Base-by-base conservation (phyloP, 1,140 invertebrate species). In the Trichoplusia ni region DNA sequence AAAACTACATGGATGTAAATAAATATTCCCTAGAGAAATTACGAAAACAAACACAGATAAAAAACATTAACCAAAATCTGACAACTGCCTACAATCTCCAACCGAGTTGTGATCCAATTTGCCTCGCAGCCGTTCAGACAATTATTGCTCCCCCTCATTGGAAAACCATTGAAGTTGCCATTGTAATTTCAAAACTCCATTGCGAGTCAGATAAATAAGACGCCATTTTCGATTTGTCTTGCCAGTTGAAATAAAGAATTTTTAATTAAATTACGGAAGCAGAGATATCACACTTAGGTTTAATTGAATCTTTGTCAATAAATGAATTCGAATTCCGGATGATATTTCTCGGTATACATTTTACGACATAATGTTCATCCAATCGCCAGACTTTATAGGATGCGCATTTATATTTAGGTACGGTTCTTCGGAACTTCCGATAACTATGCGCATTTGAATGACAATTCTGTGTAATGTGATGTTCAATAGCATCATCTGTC, bases 61-160 rank as follows among this genome's bases (percentile, higher is more conserved):
- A 51, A 51, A 35, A 21, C 47, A 51, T 51, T 33, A 49, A 49
- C 27, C 18, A 14, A 23, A 51, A 21, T 35, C 47, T 21, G 31
- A 51, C 47, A 51, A 51, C 33, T 51, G 35, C 21, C 33, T 35
- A 35, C 47, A 51, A 49, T 49, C 47, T 33, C 29, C 27, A 5
- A 51, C 16, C 31, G n/a, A 51, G 18, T 23, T 51, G 31, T 13
- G 47, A 51, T 56, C 35, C 61, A 64, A 70, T 68, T 74, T 69
- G 58, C 64, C 67, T 65, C 33, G 46, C 61, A 58, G 67, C 59
- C 56, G n/a, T 70, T 67, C 58, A 53, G 53, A 70, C 56, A 71
- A 73, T 60, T 67, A 63, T 53, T 53, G 69, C 63, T 73, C 70
- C 63, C 67, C 25, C 46, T 49, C 51, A 75, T 67, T 62, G 64